phyloP scores from a whole-genome alignment of 2,113 vertebrate species.

The Anser brachyrhynchus region DNA sequence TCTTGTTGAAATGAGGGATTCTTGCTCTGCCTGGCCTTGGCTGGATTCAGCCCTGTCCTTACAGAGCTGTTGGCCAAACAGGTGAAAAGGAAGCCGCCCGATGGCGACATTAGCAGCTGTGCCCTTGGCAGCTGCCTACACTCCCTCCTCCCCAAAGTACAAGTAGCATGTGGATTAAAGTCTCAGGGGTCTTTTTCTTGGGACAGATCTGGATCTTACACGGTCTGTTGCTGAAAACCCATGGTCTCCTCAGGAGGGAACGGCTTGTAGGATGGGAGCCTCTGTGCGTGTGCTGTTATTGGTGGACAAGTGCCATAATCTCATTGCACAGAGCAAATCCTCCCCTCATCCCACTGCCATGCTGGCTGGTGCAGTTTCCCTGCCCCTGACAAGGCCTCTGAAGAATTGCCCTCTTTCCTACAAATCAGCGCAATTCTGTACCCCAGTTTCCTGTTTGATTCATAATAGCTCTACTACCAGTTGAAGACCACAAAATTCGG shows the following conservation, averaged over 20 bases:
- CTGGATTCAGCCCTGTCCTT: neutral
- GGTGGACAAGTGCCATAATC: neutral
- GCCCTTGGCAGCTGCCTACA: neutral
- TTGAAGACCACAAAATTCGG: neutral
- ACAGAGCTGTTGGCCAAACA: neutral
- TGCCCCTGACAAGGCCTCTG: neutral
- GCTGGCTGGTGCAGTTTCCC: neutral
- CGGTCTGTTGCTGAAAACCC: neutral
- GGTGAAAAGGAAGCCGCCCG: neutral
- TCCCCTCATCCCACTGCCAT: neutral
- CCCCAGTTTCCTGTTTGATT: neutral
- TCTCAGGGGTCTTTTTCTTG: neutral
- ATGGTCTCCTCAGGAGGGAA: neutral
- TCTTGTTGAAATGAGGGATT: accelerated
- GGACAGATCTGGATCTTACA: neutral
- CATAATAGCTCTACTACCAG: neutral
- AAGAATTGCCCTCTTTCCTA: neutral
- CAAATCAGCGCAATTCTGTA: neutral
- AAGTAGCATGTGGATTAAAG: neutral
- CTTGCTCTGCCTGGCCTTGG: neutral
- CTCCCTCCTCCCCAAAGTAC: neutral
- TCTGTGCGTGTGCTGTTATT: neutral
- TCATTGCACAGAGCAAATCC: accelerated
- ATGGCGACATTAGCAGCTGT: neutral
- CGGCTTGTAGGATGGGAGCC: neutral